phyloP scores from a whole-genome alignment of 1,140 invertebrate genomes.

The Drosophila simulans region DNA sequence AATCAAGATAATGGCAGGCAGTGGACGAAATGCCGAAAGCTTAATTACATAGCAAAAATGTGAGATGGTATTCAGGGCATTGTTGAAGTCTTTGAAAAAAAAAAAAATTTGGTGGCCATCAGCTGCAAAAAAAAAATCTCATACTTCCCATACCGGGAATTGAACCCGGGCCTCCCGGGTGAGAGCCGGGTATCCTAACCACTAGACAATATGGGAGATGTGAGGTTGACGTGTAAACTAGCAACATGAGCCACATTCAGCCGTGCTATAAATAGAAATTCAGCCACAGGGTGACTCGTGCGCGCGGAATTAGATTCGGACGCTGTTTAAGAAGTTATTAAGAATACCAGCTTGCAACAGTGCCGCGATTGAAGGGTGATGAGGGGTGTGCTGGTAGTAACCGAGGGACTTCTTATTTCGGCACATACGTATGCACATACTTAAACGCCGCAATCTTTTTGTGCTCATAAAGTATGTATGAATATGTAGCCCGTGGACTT shows the following conservation, averaged over 20 bases:
- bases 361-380: no score
- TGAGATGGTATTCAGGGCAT: neutral
- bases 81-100: no score
- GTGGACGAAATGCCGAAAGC: neutral
- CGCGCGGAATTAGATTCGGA: no score
- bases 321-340: no score
- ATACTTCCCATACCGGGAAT: slow-evolving; percentile 91
- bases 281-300: slow-evolving; percentile 9
- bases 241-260: neutral
- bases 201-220: slow-evolving; percentile 89
- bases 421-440: no score
- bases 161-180: slow-evolving; percentile 93
- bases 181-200: slow-evolving; percentile 94
- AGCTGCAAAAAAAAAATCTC: neutral
- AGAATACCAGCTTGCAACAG: no score
- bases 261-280: slow-evolving; percentile 10
- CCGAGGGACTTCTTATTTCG: no score
- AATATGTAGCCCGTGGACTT: neutral
- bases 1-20: neutral
- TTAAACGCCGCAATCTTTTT: no score
- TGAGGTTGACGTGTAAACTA: neutral
- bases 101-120: neutral
- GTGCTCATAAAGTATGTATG: no score
- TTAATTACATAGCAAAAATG: slow-evolving; percentile 2
- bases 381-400: no score